Conservation (phyloP, 2,888 invertebrate species). For the Drosophila falleni region DNA sequence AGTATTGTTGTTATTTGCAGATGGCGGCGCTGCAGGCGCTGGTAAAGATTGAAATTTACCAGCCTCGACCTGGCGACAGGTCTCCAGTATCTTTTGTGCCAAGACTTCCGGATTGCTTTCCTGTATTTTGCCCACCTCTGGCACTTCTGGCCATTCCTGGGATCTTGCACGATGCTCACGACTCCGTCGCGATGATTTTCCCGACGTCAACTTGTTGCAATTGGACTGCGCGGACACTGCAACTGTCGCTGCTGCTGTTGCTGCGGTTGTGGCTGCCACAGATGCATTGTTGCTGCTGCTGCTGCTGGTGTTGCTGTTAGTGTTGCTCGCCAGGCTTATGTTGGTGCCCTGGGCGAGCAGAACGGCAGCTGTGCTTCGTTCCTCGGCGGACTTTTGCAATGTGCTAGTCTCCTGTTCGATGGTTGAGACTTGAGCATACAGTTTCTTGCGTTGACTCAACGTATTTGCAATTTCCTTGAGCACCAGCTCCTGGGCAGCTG, state of each 20-base stretch:
- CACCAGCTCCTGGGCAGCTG: slow-evolving; percentile 92
- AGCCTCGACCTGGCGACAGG: slow-evolving; percentile 95
- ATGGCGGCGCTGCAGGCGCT: slow-evolving; percentile 8
- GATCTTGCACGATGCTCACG: slow-evolving; percentile 92
- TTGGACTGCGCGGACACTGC: slow-evolving; percentile 42
- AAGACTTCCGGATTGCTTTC: slow-evolving; percentile 96
- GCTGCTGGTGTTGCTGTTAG: not conserved
- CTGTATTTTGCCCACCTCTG: slow-evolving; percentile 95
- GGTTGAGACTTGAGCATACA: slow-evolving; percentile 92
- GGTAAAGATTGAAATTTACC: slow-evolving; percentile 87
- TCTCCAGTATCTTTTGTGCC: slow-evolving; percentile 95
- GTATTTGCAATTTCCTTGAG: slow-evolving; percentile 95
- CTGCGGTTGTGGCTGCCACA: slow-evolving; percentile 17
- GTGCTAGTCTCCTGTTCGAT: slow-evolving; percentile 92
- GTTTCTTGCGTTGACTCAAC: slow-evolving; percentile 92
- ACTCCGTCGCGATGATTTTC: slow-evolving; percentile 87
- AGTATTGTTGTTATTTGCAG: slow-evolving; percentile 1
- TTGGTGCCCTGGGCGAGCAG: slow-evolving; percentile 84
- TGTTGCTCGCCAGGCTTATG: slow-evolving; percentile 73
- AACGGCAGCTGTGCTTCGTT: slow-evolving; percentile 86
- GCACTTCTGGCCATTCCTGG: slow-evolving; percentile 96
- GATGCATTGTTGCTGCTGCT: slow-evolving; percentile 46
- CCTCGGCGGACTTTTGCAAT: slow-evolving; percentile 90
- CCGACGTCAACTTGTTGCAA: slow-evolving; percentile 41
- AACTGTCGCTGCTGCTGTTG: slow-evolving; percentile 41